Percentiles rank a stretch among this genome's conserved stretches.
These are phyloP conservation scores for Lordiphosa fenestrarum DNA, from an alignment of 2,888 invertebrate species.

Conservation along the genomic window DNA sequence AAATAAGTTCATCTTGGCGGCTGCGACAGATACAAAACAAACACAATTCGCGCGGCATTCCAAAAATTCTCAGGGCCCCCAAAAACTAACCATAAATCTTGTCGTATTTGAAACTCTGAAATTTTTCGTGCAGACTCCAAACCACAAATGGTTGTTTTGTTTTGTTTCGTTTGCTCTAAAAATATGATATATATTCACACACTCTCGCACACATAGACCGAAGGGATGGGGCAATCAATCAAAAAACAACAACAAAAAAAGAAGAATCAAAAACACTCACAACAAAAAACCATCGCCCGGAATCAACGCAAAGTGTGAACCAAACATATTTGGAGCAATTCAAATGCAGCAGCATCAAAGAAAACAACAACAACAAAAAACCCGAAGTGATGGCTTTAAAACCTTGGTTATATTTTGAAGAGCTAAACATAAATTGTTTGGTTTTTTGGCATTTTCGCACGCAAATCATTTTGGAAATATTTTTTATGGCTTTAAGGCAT, in stretches of 20 bases:
- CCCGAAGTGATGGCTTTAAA: slow-evolving; percentile 7
- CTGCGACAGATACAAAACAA: slow-evolving; percentile 33
- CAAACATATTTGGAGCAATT: slow-evolving; percentile 71
- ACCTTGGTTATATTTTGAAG: neutral
- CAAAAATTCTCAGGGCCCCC: slow-evolving; percentile 50
- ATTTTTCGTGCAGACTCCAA: slow-evolving; percentile 60
- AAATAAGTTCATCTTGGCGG: slow-evolving; percentile 24
- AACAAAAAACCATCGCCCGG: slow-evolving; percentile 29
- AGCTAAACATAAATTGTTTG: slow-evolving; percentile 11
- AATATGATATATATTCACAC: slow-evolving; percentile 74
- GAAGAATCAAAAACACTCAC: too few species aligned
- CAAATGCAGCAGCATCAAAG: slow-evolving; percentile 53
- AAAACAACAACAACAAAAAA: slow-evolving; percentile 15
- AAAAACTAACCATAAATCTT: slow-evolving; percentile 56
- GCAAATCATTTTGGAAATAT: slow-evolving; percentile 54
- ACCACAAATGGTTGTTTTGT: slow-evolving; percentile 52
- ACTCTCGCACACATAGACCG: slow-evolving; percentile 47
- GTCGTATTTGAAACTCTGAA: slow-evolving; percentile 38
- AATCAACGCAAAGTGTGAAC: slow-evolving; percentile 63
- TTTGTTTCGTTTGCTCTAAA: slow-evolving; percentile 47
- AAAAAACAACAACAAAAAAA: slow-evolving; percentile 12
- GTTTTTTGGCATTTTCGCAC: slow-evolving; percentile 54
- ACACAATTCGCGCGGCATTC: slow-evolving; percentile 44
- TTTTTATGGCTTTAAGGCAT: slow-evolving; percentile 29
- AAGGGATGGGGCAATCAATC: slow-evolving; percentile 56